Base-by-base conservation (phyloP, 92 coral and sea anemone species). In the Porites evermanni region DNA sequence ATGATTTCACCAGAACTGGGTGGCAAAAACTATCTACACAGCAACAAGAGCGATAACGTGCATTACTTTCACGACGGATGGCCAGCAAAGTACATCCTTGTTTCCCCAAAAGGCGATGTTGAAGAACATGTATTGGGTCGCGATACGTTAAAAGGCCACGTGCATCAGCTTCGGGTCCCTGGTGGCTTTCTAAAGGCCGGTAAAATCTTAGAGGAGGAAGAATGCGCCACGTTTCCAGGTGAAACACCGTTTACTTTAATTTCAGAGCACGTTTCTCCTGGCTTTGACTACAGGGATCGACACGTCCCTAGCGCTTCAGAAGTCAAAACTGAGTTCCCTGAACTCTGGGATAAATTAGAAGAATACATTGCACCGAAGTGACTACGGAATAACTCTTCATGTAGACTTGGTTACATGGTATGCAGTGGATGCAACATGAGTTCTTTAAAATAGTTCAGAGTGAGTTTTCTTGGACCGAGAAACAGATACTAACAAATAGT, bases 31-130 rank as follows among this genome's bases (percentile, higher is more conserved):
- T 93, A 71, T 53, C 58, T 85, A 7, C 72, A 91, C 63, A n/a
- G 60, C 17, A 88, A 91, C 65, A 78, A 82, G 47, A 93, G 94
- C 19, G 96, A 91, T 29, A 85, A 81, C 26, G 59, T 78, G 32
- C 93, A 91, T 84, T 81, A 82, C 52, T 91, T 91, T 64, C 85
- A 86, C 70, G 94, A 91, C 70, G 96, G 96, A 24, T 93, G 96
- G 96, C 96, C 96, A 12, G 88, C 90, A 12, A 78, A 74, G 64
- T 93, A 88, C 80, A 77, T 74, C 32, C 74, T 79, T 29, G 91
- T 91, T 4, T 85, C 93, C 17, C 92, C 96, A 8, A 85, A 93
- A n/a, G 96, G 96, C n/a, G 56, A 85, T 59, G 4, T 70, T 8
- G 67, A 73, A 16, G 92, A 93, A 80, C 29, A 70, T 24, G 77